phyloP scores from a whole-genome alignment of 2,797 vertebrate genomes.

The Eulemur mongoz region DNA sequence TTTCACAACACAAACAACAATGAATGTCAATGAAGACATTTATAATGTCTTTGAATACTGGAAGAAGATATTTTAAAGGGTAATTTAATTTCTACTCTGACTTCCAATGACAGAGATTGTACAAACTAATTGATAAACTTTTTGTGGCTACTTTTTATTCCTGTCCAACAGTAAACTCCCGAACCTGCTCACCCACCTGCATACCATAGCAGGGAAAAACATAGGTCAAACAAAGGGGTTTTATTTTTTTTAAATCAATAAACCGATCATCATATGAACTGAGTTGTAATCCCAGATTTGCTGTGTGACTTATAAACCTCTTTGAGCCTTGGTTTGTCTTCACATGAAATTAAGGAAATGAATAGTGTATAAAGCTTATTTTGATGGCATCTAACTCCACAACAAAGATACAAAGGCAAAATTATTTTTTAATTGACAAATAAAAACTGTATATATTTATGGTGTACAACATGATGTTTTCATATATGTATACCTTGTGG shows the following conservation, averaged over 20 bases:
- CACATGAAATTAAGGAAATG: neutral
- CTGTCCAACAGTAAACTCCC: neutral
- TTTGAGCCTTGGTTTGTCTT: neutral
- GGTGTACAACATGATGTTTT: neutral
- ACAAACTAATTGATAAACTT: neutral
- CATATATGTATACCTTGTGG: neutral
- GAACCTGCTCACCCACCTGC: neutral
- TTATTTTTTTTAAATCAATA: neutral
- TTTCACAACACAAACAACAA: neutral
- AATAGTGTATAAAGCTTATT: neutral
- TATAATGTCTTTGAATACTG: neutral
- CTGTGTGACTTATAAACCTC: neutral
- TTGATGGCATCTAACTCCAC: neutral
- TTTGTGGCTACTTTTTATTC: neutral
- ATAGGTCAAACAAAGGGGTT: neutral
- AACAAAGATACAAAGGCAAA: neutral
- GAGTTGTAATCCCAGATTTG: neutral
- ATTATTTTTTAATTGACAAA: neutral
- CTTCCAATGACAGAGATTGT: neutral
- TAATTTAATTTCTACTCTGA: constrained; percentile 8
- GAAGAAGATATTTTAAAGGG: constrained; percentile 3
- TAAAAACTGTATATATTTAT: neutral
- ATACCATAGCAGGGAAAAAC: neutral
- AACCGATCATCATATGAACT: neutral
- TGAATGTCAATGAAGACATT: neutral